phyloP scores from a whole-genome alignment of 1,140 invertebrate species.

The Ephestia elutella region DNA sequence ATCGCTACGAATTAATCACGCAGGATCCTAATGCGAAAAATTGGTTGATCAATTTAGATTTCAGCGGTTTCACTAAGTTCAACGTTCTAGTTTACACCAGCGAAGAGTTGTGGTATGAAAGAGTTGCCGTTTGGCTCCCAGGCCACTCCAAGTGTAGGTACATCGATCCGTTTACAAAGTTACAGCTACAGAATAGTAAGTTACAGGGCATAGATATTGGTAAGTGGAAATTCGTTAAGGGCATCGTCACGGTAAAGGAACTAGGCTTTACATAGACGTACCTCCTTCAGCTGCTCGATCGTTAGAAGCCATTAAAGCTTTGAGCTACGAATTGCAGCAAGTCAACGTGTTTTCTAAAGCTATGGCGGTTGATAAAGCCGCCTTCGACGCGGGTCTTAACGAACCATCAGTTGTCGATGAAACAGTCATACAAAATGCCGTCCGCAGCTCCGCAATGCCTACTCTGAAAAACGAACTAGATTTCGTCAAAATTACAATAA shows the following conservation, averaged over 20 bases:
- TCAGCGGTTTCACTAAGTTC: conserved; percentile 37
- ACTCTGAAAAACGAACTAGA: conserved; percentile 29
- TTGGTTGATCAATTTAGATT: conserved; percentile 55
- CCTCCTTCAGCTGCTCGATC: conserved; percentile 49
- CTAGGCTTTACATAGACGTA: conserved; percentile 59
- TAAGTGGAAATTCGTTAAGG: conserved; percentile 64
- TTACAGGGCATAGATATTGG: conserved; percentile 45
- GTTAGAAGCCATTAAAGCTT: conserved; percentile 41
- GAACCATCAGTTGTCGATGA: conserved; percentile 26
- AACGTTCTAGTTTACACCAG: conserved; percentile 53
- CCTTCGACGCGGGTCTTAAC: conserved; percentile 51
- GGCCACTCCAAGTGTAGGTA: conserved; percentile 50
- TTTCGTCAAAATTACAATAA: conserved; percentile 42
- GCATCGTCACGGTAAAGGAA: conserved; percentile 51
- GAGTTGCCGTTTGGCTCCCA: conserved; percentile 64
- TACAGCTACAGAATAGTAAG: conserved; percentile 54
- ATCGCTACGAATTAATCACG: conserved; percentile 47
- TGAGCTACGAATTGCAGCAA: conserved; percentile 63
- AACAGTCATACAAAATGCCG: conserved; percentile 16
- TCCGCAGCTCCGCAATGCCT: conserved; percentile 36
- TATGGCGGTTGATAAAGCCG: conserved; percentile 54
- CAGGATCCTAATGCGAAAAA: conserved; percentile 38
- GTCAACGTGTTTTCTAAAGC: conserved; percentile 57
- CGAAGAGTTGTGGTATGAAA: conserved; percentile 58
- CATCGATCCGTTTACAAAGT: conserved; percentile 48